Evolutionary conservation across 2,888 invertebrate species (phyloP).

Genomic region (Chromoteleia sp.): DNA sequence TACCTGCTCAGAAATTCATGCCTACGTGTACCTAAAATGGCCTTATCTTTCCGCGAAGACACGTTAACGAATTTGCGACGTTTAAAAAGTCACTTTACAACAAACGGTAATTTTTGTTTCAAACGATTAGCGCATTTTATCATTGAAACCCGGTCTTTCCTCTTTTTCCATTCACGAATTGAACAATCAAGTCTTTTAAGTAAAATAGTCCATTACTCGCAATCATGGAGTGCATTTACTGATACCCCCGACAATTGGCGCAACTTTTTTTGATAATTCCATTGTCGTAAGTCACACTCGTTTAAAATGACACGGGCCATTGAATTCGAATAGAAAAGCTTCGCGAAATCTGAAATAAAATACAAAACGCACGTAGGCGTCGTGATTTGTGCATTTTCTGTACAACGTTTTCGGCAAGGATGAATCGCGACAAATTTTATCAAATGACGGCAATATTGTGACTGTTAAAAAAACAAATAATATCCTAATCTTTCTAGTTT

Average conservation of each 20-base stretch:
- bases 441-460: too few species aligned
- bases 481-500: too few species aligned
- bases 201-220: too few species aligned
- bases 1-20: not conserved
- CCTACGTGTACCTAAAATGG: not conserved
- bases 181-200: constrained; percentile 22
- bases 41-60: constrained; percentile 7
- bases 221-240: too few species aligned
- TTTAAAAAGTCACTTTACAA: constrained; percentile 19
- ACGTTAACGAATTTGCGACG: constrained; percentile 14
- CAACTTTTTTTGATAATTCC: constrained; percentile 22
- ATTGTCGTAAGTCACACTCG: constrained; percentile 19
- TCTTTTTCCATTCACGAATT: constrained; percentile 15
- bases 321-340: constrained; percentile 14
- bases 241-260: too few species aligned
- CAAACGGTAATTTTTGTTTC: constrained; percentile 25
- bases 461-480: too few species aligned
- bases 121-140: not conserved
- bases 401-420: not conserved
- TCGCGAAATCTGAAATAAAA: constrained; percentile 10
- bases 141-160: constrained; percentile 6
- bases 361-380: constrained; percentile 19
- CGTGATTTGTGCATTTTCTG: constrained; percentile 19
- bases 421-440: too few species aligned
- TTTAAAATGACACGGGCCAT: constrained; percentile 25